phyloP scores from a whole-genome alignment of 2,113 vertebrate genomes.

The Gambusia affinis region DNA sequence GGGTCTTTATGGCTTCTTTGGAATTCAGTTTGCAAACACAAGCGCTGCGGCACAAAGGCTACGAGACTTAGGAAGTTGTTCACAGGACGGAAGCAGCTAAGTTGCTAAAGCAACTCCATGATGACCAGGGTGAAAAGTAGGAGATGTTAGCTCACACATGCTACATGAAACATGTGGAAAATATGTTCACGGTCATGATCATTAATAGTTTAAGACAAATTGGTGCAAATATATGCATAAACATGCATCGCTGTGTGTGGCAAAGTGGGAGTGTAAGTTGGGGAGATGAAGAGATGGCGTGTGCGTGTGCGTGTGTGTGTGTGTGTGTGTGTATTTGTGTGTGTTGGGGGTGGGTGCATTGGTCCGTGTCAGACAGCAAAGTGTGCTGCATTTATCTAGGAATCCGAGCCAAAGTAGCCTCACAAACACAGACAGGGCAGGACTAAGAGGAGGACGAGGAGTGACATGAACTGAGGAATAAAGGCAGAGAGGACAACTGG shows the following conservation, averaged over 20 bases:
- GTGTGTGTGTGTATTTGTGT: constrained; percentile 16
- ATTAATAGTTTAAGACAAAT: constrained; percentile 1
- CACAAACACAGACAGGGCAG: constrained; percentile 56
- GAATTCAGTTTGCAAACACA: constrained; percentile 70
- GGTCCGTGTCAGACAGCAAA: constrained; percentile 79
- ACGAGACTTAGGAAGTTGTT: constrained; percentile 28
- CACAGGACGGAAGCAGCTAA: constrained; percentile 27
- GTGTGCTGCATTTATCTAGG: constrained; percentile 80
- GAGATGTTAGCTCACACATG: not conserved
- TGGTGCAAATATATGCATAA: constrained; percentile 21
- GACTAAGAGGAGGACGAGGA: constrained; percentile 47
- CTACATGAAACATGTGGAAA: not conserved
- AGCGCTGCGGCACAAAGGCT: constrained; percentile 59
- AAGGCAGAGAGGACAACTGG: constrained; percentile 24
- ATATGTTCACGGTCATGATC: not conserved
- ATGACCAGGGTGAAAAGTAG: not conserved
- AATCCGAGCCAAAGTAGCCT: constrained; percentile 80
- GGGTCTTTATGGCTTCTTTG: constrained; percentile 63
- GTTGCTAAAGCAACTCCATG: constrained; percentile 42
- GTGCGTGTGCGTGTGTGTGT: constrained; percentile 7
- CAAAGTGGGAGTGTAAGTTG: constrained; percentile 50
- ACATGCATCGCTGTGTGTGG: constrained; percentile 40
- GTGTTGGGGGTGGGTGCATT: constrained; percentile 74
- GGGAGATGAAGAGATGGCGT: constrained; percentile 56
- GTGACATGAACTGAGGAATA: constrained; percentile 35